Conservation (phyloP, 2,797 vertebrate species). For the Brachymystax lenok region DNA sequence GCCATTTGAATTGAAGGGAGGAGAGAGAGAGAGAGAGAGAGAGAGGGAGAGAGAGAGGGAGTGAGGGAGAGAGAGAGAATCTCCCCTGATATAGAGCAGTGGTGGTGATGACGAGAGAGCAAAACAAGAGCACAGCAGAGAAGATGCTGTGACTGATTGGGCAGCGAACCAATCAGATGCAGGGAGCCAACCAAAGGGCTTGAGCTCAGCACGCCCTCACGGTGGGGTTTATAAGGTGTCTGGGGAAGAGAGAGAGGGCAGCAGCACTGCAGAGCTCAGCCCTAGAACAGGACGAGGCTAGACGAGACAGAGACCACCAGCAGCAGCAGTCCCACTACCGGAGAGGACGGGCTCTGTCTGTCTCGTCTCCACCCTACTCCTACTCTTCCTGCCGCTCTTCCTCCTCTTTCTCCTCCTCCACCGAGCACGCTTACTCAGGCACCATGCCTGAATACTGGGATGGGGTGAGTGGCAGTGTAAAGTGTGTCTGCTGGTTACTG, state of each 20-base stretch:
- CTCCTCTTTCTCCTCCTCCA: constrained; percentile 28
- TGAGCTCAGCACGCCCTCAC: constrained; percentile 24
- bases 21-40: too few species aligned
- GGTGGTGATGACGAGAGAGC: constrained; percentile 64
- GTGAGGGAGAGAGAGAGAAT: background rate
- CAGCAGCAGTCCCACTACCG: constrained; percentile 57
- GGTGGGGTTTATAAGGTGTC: constrained; percentile 26
- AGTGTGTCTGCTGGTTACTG: background rate
- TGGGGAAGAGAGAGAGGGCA: constrained; percentile 53
- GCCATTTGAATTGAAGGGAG: too few species aligned
- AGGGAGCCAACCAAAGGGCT: constrained; percentile 57
- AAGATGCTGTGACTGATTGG: constrained; percentile 48
- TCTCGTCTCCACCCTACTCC: constrained; percentile 18
- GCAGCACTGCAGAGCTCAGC: constrained; percentile 49
- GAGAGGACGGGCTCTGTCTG: constrained; percentile 58
- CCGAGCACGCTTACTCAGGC: constrained; percentile 41
- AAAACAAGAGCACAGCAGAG: constrained; percentile 22
- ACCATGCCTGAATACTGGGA: constrained; percentile 98
- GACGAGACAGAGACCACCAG: constrained; percentile 52
- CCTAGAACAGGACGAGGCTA: constrained; percentile 4
- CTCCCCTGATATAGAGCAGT: constrained; percentile 24
- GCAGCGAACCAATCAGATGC: constrained; percentile 50
- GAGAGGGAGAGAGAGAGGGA: background rate
- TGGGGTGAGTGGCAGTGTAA: constrained; percentile 85
- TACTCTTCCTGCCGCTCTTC: constrained; percentile 9